Conservation (phyloP, 2,113 vertebrate genomes). For the Ameiurus melas region DNA sequence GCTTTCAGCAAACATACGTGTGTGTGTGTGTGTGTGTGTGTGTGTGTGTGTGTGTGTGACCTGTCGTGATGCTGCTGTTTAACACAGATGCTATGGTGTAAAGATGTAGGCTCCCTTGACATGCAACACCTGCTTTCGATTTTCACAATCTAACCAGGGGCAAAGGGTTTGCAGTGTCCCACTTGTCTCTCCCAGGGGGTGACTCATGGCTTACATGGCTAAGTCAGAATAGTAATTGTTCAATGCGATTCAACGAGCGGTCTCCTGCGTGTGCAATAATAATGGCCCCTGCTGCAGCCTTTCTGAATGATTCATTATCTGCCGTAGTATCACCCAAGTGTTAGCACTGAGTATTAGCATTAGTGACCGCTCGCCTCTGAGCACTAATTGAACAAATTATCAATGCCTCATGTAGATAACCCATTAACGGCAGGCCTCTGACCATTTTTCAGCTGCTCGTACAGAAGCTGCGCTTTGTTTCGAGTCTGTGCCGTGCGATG, state of each 20-base stretch:
- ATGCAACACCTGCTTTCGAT: slow-evolving; percentile 13
- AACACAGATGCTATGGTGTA: slow-evolving; percentile 7
- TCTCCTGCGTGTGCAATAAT: slow-evolving; percentile 25
- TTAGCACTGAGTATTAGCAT: background rate
- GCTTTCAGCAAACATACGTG: background rate
- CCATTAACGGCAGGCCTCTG: background rate
- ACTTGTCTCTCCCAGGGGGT: background rate
- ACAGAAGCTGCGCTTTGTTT: background rate
- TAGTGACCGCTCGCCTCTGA: background rate
- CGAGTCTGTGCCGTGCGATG: background rate
- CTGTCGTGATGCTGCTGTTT: background rate
- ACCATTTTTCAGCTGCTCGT: background rate
- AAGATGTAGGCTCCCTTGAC: background rate
- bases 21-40: background rate
- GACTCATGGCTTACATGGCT: slow-evolving; percentile 31
- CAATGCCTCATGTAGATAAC: no score
- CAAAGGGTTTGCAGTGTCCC: slow-evolving; percentile 25
- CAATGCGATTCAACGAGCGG: slow-evolving; percentile 5
- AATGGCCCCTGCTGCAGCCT: slow-evolving; percentile 15
- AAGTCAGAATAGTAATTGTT: slow-evolving; percentile 23
- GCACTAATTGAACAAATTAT: background rate
- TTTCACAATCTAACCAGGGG: slow-evolving; percentile 1
- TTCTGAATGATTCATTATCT: slow-evolving; percentile 26
- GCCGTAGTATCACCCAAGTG: background rate
- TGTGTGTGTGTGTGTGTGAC: background rate